Percentiles rank a stretch among this genome's conserved stretches.
Evolutionary conservation across 2,797 vertebrate species (phyloP).

Genomic region (Forpus xanthops): DNA sequence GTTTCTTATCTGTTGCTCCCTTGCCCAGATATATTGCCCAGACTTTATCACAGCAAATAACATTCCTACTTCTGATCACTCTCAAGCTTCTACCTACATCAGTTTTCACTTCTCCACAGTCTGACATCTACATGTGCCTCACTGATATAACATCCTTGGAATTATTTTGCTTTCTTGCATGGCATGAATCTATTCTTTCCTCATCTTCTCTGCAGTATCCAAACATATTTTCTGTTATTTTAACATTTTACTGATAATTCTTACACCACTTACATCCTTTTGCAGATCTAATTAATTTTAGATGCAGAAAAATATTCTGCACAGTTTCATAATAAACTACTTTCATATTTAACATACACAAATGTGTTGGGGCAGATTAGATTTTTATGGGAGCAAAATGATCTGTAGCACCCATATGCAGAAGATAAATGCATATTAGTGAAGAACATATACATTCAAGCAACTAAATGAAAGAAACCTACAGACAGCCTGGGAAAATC

Average conservation of each 20-base stretch:
- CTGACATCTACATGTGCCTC: not conserved
- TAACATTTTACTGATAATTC: not conserved
- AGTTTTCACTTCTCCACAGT: not conserved
- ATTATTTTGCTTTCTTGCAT: not conserved
- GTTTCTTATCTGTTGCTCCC: not conserved
- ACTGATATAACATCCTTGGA: not conserved
- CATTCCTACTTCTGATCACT: not conserved
- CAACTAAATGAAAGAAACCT: not conserved
- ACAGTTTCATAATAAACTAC: not conserved
- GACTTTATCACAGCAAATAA: not conserved
- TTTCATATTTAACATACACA: not conserved
- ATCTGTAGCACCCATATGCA: not conserved
- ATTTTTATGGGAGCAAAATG: not conserved
- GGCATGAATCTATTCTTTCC: not conserved
- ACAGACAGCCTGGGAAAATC: not conserved
- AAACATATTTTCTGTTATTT: not conserved
- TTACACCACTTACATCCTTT: not conserved
- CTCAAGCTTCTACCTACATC: not conserved
- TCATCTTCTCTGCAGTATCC: not conserved
- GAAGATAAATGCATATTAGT: not conserved
- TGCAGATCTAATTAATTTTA: not conserved
- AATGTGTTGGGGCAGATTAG: not conserved
- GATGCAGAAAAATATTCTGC: not conserved
- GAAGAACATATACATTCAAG: accelerated
- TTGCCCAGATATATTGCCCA: not conserved